These are phyloP conservation scores for Hymenopus coronatus DNA, from an alignment of 2,888 invertebrate species.

Conservation along the genomic window DNA sequence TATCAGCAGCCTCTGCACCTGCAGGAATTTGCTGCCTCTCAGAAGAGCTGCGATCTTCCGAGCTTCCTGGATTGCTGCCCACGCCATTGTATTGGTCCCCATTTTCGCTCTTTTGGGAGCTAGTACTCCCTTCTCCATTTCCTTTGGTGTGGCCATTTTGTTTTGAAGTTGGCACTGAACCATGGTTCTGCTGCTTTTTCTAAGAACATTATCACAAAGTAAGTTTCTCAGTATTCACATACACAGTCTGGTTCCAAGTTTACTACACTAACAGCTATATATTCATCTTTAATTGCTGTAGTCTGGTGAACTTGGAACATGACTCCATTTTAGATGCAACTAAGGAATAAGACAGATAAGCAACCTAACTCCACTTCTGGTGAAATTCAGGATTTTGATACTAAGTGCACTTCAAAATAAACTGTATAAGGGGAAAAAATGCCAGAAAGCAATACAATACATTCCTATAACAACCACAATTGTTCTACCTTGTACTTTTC, in stretches of 20 bases:
- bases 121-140: not conserved
- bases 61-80: not conserved
- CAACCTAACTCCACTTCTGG: no score
- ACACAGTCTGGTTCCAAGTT: not conserved
- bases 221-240: not conserved
- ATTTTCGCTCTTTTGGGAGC: constrained; percentile 36
- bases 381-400: no score
- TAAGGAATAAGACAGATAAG: no score
- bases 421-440: no score
- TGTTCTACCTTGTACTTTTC: no score
- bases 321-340: no score
- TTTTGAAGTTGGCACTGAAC: constrained; percentile 16
- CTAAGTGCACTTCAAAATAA: no score
- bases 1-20: constrained; percentile 44
- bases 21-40: not conserved
- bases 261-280: not conserved
- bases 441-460: no score
- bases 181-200: constrained; percentile 25
- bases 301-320: no score
- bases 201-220: not conserved
- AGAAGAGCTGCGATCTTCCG: not conserved
- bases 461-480: no score
- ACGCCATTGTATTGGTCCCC: constrained; percentile 42
- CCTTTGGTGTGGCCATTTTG: constrained; percentile 30
- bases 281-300: no score